Evolutionary conservation across 1,140 invertebrate species (phyloP).

Genomic region (Tribolium madens): DNA sequence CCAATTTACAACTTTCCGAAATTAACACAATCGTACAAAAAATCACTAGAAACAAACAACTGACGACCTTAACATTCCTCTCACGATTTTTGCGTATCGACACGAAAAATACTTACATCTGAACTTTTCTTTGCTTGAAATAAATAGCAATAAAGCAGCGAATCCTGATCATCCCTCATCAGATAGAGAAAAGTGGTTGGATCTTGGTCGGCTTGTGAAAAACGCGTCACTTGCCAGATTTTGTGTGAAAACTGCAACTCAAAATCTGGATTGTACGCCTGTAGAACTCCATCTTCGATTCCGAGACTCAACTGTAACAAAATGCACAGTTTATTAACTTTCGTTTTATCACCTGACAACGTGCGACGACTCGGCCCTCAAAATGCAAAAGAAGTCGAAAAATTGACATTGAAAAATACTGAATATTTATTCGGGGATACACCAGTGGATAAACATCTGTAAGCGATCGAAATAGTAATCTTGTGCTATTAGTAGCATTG

Average conservation of each 20-base stretch:
- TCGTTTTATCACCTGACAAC: slow-evolving; percentile 38
- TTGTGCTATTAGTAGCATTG: slow-evolving; percentile 1
- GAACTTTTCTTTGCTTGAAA: slow-evolving; percentile 71
- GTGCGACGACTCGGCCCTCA: slow-evolving; percentile 44
- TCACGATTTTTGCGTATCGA: no score
- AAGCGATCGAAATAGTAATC: not conserved
- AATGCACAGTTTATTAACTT: slow-evolving; percentile 42
- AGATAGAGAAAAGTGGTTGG: slow-evolving; percentile 73
- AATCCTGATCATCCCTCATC: slow-evolving; percentile 73
- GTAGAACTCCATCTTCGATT: slow-evolving; percentile 72
- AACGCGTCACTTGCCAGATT: slow-evolving; percentile 71
- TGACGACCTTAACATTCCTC: no score
- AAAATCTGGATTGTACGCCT: slow-evolving; percentile 74
- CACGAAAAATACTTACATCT: slow-evolving; percentile 69
- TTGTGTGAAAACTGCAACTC: slow-evolving; percentile 74
- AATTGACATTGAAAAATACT: slow-evolving; percentile 25
- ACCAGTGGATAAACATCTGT: slow-evolving; percentile 50
- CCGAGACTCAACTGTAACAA: slow-evolving; percentile 73
- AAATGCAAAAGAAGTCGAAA: slow-evolving; percentile 2
- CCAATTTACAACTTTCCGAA: no score
- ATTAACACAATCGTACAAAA: no score
- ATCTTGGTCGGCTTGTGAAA: slow-evolving; percentile 69
- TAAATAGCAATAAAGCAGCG: slow-evolving; percentile 74
- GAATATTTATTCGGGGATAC: slow-evolving; percentile 51
- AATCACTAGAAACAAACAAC: no score